Conservation (phyloP, 64 coral and sea anemone genomes). For the Acropora tenuis region DNA sequence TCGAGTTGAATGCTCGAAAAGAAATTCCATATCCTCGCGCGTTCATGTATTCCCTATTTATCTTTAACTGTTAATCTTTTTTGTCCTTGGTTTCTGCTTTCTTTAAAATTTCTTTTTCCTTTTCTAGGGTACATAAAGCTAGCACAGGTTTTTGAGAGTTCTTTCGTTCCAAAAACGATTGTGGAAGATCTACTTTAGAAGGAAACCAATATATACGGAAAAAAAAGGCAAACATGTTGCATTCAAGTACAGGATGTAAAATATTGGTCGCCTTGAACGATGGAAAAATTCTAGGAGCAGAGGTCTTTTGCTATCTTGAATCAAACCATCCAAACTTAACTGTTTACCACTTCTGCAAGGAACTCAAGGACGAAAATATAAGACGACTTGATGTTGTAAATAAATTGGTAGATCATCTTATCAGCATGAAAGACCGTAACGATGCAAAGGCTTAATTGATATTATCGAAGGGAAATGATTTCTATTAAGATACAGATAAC, state of each 20-base stretch:
- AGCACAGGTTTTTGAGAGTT: background rate
- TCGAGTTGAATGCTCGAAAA: too few species aligned
- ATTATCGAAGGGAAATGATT: too few species aligned
- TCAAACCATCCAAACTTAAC: background rate
- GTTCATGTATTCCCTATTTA: too few species aligned
- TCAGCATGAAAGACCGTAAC: too few species aligned
- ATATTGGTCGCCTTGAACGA: background rate
- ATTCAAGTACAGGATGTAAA: background rate
- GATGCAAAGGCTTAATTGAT: background rate
- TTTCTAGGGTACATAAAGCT: background rate
- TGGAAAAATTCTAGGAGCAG: background rate
- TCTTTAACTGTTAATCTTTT: too few species aligned
- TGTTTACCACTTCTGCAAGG: conserved; percentile 14
- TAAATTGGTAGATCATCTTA: background rate
- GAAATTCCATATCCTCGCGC: too few species aligned
- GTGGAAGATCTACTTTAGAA: background rate
- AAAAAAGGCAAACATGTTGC: too few species aligned
- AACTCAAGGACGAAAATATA: background rate
- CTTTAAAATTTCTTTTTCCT: background rate
- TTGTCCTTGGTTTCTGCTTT: too few species aligned
- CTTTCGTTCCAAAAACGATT: background rate
- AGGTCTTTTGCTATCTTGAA: background rate
- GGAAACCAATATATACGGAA: too few species aligned
- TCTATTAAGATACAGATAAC: too few species aligned
- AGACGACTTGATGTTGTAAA: conserved; percentile 1